Conservation (phyloP, 2,113 vertebrate genomes). For the Conger conger region DNA sequence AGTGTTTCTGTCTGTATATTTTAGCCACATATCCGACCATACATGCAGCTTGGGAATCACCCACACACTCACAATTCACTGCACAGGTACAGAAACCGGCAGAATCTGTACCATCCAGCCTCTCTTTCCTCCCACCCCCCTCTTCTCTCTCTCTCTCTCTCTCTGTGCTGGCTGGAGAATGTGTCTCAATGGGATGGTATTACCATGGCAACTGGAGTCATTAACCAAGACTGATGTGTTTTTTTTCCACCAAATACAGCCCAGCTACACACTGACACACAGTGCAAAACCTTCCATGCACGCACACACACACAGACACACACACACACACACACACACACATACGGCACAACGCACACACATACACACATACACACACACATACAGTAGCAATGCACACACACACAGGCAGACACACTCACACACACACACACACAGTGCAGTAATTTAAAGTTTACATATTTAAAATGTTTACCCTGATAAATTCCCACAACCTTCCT, state of each 20-base stretch:
- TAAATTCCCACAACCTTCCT: no score
- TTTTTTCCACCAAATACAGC: slow-evolving; percentile 32
- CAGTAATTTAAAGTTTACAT: no score
- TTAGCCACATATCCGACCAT: background rate
- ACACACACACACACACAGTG: slow-evolving; percentile 6
- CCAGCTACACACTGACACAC: slow-evolving; percentile 36
- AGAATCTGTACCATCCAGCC: no score
- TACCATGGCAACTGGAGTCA: slow-evolving; percentile 70
- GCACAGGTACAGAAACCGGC: background rate
- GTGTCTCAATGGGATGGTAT: slow-evolving; percentile 63
- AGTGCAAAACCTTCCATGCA: slow-evolving; percentile 15
- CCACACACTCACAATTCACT: slow-evolving; percentile 18
- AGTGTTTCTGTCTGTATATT: background rate
- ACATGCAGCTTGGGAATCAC: slow-evolving; percentile 9
- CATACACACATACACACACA: slow-evolving; percentile 17
- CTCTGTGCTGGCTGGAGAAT: slow-evolving; percentile 49
- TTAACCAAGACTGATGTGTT: slow-evolving; percentile 68
- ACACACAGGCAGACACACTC: background rate
- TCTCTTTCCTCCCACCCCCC: background rate
- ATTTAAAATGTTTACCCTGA: no score
- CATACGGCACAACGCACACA: slow-evolving; percentile 20
- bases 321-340: slow-evolving; percentile 28
- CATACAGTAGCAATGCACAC: background rate
- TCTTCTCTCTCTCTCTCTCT: slow-evolving; percentile 20
- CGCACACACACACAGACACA: slow-evolving; percentile 43